Evolutionary conservation across 2,888 invertebrate genomes (phyloP).

Genomic region (Drosophila meridionalis): DNA sequence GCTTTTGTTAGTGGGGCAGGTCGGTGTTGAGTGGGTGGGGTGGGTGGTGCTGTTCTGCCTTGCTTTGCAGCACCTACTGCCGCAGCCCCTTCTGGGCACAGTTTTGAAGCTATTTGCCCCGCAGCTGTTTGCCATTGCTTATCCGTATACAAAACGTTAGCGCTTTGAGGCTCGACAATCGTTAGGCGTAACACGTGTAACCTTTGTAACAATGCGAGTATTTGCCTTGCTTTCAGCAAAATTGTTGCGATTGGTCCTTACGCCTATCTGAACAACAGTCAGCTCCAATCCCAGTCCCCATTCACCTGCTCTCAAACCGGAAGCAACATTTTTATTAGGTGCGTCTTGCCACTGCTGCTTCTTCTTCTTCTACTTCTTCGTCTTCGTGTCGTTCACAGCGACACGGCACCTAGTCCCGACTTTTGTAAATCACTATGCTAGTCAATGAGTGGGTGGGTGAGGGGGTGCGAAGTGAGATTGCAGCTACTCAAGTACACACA

Average conservation of each 20-base stretch:
- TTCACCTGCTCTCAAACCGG: background rate
- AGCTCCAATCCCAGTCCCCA: background rate
- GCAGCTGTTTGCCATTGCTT: constrained; percentile 53
- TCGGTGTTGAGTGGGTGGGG: background rate
- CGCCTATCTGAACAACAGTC: constrained; percentile 34
- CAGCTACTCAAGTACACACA: constrained; percentile 30
- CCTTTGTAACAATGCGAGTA: constrained; percentile 52
- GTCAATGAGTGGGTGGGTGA: background rate
- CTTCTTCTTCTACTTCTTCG: background rate
- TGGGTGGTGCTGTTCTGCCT: background rate
- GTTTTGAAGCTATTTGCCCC: constrained; percentile 18
- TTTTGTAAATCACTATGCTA: constrained; percentile 69
- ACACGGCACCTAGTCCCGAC: constrained; percentile 47
- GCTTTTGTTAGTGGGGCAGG: constrained; percentile 30
- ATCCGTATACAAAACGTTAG: constrained; percentile 67
- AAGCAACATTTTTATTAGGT: constrained; percentile 73
- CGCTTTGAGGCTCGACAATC: constrained; percentile 64
- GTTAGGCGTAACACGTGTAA: constrained; percentile 68
- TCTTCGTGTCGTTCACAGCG: constrained; percentile 28
- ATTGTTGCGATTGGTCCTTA: constrained; percentile 64
- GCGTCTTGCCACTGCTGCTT: constrained; percentile 41
- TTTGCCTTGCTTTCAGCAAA: constrained; percentile 61
- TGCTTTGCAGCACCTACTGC: background rate
- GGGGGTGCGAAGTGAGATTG: background rate
- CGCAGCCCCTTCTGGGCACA: constrained; percentile 5